Conservation (phyloP, 2,797 vertebrate genomes). For the Alauda arvensis region DNA sequence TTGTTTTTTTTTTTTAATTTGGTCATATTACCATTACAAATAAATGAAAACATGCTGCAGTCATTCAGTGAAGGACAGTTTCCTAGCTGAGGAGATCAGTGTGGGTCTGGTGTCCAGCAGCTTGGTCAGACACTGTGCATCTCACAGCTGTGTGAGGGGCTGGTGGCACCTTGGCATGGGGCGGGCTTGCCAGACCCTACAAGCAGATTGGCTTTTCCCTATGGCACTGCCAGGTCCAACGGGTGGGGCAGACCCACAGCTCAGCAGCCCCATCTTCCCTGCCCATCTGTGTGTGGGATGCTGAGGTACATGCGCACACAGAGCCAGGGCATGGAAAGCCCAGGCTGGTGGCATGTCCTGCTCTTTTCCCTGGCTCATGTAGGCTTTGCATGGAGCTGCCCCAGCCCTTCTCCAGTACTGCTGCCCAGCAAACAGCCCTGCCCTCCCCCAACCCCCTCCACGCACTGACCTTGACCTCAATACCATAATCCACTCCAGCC, state of each 20-base stretch:
- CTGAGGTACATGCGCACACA: accelerated
- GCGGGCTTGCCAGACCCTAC: neutral
- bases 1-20: neutral
- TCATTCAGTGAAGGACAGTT: neutral
- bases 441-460: neutral
- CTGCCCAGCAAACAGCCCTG: neutral
- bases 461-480: neutral
- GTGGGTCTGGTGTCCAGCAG: neutral
- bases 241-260: accelerated
- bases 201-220: neutral
- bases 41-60: neutral
- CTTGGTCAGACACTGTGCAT: accelerated
- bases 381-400: neutral
- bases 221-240: accelerated
- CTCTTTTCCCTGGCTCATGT: accelerated
- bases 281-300: neutral
- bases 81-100: neutral
- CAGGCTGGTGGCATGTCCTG: neutral
- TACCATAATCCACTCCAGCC: conserved; percentile 32
- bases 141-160: accelerated
- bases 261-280: neutral
- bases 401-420: accelerated
- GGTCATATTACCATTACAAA: neutral
- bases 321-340: neutral
- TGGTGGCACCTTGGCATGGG: neutral